Evolutionary conservation across 2,797 vertebrate genomes (phyloP).

Genomic region (Leptodactylus fallax): DNA sequence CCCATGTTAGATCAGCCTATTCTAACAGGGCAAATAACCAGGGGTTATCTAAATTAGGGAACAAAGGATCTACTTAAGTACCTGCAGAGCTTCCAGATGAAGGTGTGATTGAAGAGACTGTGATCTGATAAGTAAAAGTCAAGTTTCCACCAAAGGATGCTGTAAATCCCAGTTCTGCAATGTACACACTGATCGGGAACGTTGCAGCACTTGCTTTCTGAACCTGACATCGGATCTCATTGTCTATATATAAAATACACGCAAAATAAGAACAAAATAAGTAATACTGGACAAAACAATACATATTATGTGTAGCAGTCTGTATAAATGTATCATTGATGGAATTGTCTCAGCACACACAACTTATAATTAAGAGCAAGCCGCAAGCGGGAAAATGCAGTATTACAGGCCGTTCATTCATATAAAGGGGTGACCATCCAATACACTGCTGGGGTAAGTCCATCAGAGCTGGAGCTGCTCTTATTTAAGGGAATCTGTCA

Average conservation of each 20-base stretch:
- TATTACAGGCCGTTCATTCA: not conserved
- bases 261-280: slow-evolving; percentile 22
- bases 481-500: no score
- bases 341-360: not conserved
- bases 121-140: slow-evolving; percentile 77
- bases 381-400: not conserved
- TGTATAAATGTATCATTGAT: not conserved
- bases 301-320: not conserved
- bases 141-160: slow-evolving; percentile 44
- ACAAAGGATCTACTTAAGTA: slow-evolving; percentile 62
- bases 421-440: not conserved
- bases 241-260: slow-evolving; percentile 60
- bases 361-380: not conserved
- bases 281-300: not conserved
- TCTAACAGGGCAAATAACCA: no score
- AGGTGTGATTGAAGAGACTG: slow-evolving; percentile 77
- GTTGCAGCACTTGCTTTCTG: slow-evolving; percentile 74
- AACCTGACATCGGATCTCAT: slow-evolving; percentile 78
- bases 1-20: no score
- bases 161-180: slow-evolving; percentile 77
- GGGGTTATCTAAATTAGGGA: not conserved
- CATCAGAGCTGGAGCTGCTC: not conserved
- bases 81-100: slow-evolving; percentile 81
- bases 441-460: not conserved
- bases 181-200: slow-evolving; percentile 75